These are phyloP conservation scores for Sweltsa coloradensis DNA, from an alignment of 1,140 invertebrate genomes.

Conservation along the genomic window DNA sequence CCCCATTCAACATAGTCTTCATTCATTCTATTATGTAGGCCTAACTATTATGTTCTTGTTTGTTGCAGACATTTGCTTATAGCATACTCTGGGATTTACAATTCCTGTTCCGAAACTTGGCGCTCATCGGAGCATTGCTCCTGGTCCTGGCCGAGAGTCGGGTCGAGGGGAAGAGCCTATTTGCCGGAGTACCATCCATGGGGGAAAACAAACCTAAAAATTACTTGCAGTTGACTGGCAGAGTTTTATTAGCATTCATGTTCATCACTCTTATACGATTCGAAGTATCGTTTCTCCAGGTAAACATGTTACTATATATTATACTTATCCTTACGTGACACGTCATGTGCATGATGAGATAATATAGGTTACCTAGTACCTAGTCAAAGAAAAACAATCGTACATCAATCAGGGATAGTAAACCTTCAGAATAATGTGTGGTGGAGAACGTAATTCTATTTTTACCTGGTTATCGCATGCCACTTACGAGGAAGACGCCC, in stretches of 20 bases:
- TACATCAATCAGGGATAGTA: too few species aligned
- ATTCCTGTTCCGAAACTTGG: constrained; percentile 90
- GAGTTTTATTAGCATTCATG: constrained; percentile 96
- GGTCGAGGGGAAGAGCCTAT: constrained; percentile 82
- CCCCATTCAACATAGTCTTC: neutral
- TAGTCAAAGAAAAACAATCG: too few species aligned
- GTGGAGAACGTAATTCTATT: too few species aligned
- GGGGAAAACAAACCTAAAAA: constrained; percentile 96
- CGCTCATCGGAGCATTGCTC: constrained; percentile 88
- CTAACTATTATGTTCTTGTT: constrained; percentile 17
- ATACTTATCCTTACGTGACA: too few species aligned
- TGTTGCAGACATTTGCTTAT: constrained; percentile 85
- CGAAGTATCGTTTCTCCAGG: constrained; percentile 81
- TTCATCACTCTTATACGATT: constrained; percentile 93
- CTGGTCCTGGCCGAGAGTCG: constrained; percentile 89
- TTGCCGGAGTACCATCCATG: constrained; percentile 94
- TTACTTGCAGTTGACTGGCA: constrained; percentile 89
- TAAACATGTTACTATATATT: constrained; percentile 27
- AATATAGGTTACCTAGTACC: too few species aligned
- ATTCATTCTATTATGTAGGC: neutral
- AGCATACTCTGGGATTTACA: constrained; percentile 98
- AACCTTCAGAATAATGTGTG: too few species aligned
- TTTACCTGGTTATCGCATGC: too few species aligned
- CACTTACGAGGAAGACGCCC: too few species aligned
- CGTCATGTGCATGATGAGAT: too few species aligned